A percentile compares a stretch with the other conserved stretches of the same genome.
Conservation (phyloP, 1,140 invertebrate species). For the Mactra quadrangularis region DNA sequence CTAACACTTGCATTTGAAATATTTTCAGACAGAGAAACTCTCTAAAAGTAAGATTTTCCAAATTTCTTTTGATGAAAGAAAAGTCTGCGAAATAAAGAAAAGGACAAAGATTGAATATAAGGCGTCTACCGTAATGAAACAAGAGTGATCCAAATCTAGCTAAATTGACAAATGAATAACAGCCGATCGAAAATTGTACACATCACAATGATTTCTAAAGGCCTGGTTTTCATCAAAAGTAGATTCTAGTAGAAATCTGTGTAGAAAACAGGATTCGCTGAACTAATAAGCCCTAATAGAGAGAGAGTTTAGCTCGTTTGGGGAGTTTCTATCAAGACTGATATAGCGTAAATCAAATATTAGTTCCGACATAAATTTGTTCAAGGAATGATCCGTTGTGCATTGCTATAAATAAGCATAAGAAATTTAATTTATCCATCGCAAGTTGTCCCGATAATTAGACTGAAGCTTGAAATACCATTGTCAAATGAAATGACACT, state of each 20-base stretch:
- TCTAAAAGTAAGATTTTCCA: too few relatives aligned
- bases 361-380: conserved; percentile 56
- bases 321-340: conserved; percentile 25
- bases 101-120: not conserved
- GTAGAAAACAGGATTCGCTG: conserved; percentile 37
- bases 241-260: conserved; percentile 43
- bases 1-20: too few relatives aligned
- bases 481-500: conserved; percentile 59
- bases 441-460: conserved; percentile 38
- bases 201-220: conserved; percentile 22
- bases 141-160: not conserved
- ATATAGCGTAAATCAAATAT: conserved; percentile 63
- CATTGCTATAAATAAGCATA: conserved; percentile 44
- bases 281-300: conserved; percentile 39
- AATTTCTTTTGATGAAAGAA: too few relatives aligned
- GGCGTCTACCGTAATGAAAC: too few relatives aligned
- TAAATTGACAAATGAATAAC: conserved; percentile 47
- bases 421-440: conserved; percentile 60
- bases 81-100: too few relatives aligned
- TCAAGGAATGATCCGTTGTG: conserved; percentile 54
- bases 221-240: conserved; percentile 47
- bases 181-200: conserved; percentile 38
- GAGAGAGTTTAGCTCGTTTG: conserved; percentile 7
- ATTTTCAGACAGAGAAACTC: too few relatives aligned
- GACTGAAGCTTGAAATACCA: conserved; percentile 28